phyloP scores from a whole-genome alignment of 2,113 vertebrate genomes.

The Gavia stellata region DNA sequence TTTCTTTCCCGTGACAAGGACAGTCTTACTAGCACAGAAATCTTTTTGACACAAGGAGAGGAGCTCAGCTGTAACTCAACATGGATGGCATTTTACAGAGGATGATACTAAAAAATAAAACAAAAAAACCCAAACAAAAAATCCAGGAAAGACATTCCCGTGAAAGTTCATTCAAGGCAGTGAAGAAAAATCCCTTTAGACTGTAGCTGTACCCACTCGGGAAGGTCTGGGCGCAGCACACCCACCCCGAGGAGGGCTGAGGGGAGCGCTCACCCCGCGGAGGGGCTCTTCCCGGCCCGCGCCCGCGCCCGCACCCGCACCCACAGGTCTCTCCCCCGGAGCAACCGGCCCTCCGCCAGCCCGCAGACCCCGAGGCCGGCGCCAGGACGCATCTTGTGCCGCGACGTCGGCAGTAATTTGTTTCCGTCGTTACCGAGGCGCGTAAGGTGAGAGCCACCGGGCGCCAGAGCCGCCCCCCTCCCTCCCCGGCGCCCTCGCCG shows the following conservation, averaged over 20 bases:
- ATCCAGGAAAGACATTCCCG: background rate
- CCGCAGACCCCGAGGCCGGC: background rate
- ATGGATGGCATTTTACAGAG: background rate
- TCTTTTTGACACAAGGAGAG: background rate
- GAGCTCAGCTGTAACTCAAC: background rate
- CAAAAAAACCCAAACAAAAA: no score
- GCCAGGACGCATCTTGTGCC: background rate
- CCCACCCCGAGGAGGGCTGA: background rate
- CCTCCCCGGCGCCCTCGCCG: background rate
- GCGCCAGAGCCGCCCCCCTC: no score
- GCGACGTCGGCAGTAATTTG: background rate
- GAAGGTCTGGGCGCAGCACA: background rate
- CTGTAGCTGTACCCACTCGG: rapidly evolving
- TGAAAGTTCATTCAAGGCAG: background rate
- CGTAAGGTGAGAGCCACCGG: background rate
- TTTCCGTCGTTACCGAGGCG: background rate
- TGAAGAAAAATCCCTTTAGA: background rate
- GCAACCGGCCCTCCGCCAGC: no score
- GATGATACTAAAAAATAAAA: background rate
- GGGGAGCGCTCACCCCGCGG: background rate
- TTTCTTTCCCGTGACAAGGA: background rate
- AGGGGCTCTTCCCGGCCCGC: background rate
- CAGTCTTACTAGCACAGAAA: background rate
- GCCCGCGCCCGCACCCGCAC: background rate
- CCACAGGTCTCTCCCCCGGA: background rate